phyloP scores from a whole-genome alignment of 2,797 vertebrate genomes.

The Eutrigla gurnardus region DNA sequence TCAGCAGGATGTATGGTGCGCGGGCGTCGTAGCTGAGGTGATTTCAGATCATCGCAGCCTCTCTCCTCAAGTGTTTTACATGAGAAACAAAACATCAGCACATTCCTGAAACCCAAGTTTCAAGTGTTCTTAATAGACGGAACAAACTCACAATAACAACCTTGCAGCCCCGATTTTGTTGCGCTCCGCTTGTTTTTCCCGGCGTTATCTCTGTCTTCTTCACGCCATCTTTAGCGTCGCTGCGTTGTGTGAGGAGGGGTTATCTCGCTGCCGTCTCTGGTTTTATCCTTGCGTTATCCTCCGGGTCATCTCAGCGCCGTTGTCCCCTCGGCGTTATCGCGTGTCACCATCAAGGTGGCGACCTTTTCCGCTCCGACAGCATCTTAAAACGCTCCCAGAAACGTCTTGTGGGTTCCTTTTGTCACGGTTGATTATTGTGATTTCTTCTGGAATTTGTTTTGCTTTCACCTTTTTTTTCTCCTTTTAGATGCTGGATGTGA shows the following conservation, averaged over 20 bases:
- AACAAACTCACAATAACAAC: neutral
- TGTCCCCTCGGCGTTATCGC: slow-evolving; percentile 56
- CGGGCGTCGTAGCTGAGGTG: slow-evolving; percentile 40
- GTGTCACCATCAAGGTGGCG: slow-evolving; percentile 59
- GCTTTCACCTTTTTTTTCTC: neutral
- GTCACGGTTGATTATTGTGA: slow-evolving; percentile 13
- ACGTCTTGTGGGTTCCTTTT: slow-evolving; percentile 24
- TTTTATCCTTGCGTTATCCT: slow-evolving; percentile 72
- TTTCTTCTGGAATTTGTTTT: slow-evolving; percentile 9
- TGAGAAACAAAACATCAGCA: slow-evolving; percentile 61
- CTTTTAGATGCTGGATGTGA: slow-evolving; percentile 8
- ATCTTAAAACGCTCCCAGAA: slow-evolving; percentile 41
- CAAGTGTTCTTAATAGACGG: neutral
- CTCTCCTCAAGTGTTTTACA: slow-evolving; percentile 46
- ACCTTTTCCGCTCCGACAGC: slow-evolving; percentile 61
- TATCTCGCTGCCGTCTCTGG: slow-evolving; percentile 59
- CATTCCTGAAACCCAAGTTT: slow-evolving; percentile 33
- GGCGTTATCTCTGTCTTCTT: slow-evolving; percentile 37
- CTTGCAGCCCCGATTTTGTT: slow-evolving; percentile 20
- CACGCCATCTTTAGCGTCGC: slow-evolving; percentile 36
- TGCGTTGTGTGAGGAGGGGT: slow-evolving; percentile 34
- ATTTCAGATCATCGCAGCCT: slow-evolving; percentile 53
- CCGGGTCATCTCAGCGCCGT: slow-evolving; percentile 45
- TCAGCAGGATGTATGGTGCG: slow-evolving; percentile 64
- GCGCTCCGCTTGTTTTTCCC: slow-evolving; percentile 48